A percentile compares a stretch with the other conserved stretches of the same genome.
Conservation (phyloP, 1,140 invertebrate genomes). For the Drosophila mayri region DNA sequence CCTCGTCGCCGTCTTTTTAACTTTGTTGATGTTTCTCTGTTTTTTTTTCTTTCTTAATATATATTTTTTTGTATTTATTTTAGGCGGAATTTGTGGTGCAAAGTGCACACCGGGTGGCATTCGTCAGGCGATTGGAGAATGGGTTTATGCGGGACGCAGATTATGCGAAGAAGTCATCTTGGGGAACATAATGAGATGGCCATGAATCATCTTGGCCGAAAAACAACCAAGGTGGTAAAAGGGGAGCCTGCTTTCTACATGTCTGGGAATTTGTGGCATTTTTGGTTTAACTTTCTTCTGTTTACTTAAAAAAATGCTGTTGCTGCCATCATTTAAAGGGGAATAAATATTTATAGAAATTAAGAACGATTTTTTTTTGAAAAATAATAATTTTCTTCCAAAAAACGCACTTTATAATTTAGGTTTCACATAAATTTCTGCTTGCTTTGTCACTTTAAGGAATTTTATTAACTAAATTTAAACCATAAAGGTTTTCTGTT, state of each 20-base stretch:
- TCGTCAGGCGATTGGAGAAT: conserved; percentile 28
- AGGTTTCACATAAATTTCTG: neutral
- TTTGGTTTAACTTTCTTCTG: conserved; percentile 1
- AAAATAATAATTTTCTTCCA: neutral
- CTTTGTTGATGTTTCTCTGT: conserved; percentile 25
- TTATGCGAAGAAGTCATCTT: conserved; percentile 5
- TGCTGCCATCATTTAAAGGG: neutral
- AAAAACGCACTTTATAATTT: neutral
- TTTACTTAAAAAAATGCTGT: neutral
- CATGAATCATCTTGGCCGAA: neutral
- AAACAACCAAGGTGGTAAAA: neutral
- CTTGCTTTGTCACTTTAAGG: neutral
- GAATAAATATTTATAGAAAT: neutral
- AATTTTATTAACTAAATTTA: neutral
- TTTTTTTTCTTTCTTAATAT: neutral
- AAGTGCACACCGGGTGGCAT: conserved; percentile 54
- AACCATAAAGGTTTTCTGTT: neutral
- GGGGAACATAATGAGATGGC: conserved; percentile 4
- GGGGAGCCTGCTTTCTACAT: neutral
- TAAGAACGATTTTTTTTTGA: neutral
- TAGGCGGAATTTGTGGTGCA: conserved; percentile 54
- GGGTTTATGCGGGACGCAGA: conserved; percentile 38
- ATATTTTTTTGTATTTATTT: conserved; percentile 23
- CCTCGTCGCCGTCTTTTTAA: conserved; percentile 23
- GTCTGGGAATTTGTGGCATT: conserved; percentile 6